A percentile compares a stretch with the other conserved stretches of the same genome.
These are phyloP conservation scores for Arion vulgaris DNA, from an alignment of 1,140 invertebrate genomes.

Conservation along the genomic window DNA sequence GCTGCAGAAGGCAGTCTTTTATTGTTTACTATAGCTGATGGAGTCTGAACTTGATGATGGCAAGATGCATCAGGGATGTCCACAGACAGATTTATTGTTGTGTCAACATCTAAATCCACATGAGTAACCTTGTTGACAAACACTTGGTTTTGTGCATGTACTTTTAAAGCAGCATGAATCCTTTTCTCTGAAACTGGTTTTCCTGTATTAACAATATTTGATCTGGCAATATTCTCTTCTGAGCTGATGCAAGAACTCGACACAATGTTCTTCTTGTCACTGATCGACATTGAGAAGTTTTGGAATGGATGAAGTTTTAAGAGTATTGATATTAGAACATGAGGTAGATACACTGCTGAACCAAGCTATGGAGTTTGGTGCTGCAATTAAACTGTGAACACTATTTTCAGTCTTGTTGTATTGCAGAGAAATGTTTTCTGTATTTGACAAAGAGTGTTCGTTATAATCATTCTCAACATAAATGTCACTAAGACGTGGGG, in stretches of 20 bases:
- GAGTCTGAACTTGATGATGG: constrained; percentile 46
- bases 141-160: background rate
- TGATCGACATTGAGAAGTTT: no score
- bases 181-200: background rate
- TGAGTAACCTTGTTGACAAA: background rate
- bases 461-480: no score
- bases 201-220: background rate
- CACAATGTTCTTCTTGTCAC: background rate
- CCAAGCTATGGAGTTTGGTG: background rate
- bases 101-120: constrained; percentile 14
- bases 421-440: background rate
- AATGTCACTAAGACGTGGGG: background rate
- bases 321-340: background rate
- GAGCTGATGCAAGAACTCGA: background rate
- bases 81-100: background rate
- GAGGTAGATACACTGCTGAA: background rate
- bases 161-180: background rate
- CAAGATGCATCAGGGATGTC: background rate
- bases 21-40: constrained; percentile 40
- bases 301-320: background rate
- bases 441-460: background rate
- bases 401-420: background rate
- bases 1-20: background rate
- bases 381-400: background rate
- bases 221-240: background rate